Evolutionary conservation across 2,888 invertebrate genomes (phyloP).

Genomic region (Hirtodrosophila histrioides): DNA sequence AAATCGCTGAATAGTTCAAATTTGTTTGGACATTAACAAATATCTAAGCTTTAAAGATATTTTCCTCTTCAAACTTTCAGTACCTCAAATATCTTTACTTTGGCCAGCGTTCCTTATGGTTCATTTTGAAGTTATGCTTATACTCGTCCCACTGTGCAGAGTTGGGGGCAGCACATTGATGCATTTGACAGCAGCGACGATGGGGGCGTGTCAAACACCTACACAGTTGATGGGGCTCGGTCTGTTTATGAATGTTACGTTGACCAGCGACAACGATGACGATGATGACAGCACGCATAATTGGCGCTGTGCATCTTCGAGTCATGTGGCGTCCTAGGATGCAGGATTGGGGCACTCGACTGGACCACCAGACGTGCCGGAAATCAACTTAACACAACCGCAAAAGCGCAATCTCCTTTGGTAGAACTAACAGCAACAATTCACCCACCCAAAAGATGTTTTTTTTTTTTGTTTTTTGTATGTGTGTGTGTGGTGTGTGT

Average conservation of each 20-base stretch:
- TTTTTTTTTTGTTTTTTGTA: slow-evolving; percentile 8
- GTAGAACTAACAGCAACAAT: slow-evolving; percentile 12
- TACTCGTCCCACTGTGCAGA: slow-evolving; percentile 26
- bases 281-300: slow-evolving; percentile 61
- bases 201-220: slow-evolving; percentile 63
- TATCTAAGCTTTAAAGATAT: too few species aligned
- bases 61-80: too few species aligned
- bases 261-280: slow-evolving; percentile 32
- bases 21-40: too few species aligned
- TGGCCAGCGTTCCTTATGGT: too few species aligned
- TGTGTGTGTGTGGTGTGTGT: slow-evolving; percentile 14
- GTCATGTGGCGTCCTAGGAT: slow-evolving; percentile 20
- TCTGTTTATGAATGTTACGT: slow-evolving; percentile 70
- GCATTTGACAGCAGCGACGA: slow-evolving; percentile 60
- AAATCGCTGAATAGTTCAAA: too few species aligned
- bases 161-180: slow-evolving; percentile 25
- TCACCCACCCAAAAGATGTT: slow-evolving; percentile 17
- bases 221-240: slow-evolving; percentile 37
- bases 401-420: slow-evolving; percentile 78
- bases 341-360: background rate
- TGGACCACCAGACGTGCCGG: slow-evolving; percentile 64
- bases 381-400: slow-evolving; percentile 80
- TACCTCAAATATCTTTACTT: too few species aligned
- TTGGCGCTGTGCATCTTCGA: slow-evolving; percentile 68
- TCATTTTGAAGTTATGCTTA: background rate